Evolutionary conservation across 2,888 invertebrate genomes (phyloP).

Genomic region (Noctua janthe): DNA sequence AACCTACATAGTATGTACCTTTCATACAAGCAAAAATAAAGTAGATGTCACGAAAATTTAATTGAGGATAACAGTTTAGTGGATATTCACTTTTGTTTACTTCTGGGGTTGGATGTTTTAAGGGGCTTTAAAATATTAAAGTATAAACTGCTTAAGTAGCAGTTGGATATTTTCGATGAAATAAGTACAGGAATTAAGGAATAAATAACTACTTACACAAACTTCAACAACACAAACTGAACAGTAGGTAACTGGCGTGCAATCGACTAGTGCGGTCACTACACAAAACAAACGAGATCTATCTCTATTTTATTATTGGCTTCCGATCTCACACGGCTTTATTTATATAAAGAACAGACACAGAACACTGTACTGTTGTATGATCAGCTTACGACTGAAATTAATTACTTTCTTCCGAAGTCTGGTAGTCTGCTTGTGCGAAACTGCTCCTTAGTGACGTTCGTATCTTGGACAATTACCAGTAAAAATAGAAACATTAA

Average conservation of each 20-base stretch:
- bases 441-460: conserved; percentile 80
- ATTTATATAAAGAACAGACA: conserved; percentile 78
- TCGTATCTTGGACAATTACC: conserved; percentile 87
- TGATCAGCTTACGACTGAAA: conserved; percentile 83
- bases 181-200: neutral
- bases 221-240: conserved; percentile 46
- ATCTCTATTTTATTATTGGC: conserved; percentile 76
- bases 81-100: neutral
- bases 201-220: conserved; percentile 52
- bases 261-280: conserved; percentile 66
- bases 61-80: neutral
- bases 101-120: neutral
- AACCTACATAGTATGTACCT: neutral
- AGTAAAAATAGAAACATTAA: conserved; percentile 87
- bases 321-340: conserved; percentile 76
- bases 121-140: neutral
- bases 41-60: neutral
- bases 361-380: conserved; percentile 81
- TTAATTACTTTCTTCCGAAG: conserved; percentile 84
- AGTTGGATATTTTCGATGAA: neutral
- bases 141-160: neutral
- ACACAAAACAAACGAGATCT: conserved; percentile 73
- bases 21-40: neutral
- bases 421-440: conserved; percentile 75
- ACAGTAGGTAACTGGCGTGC: conserved; percentile 42